A percentile compares a stretch with the other conserved stretches of the same genome.
Conservation (phyloP, 2,888 invertebrate genomes). For the Tholera decimalis region DNA sequence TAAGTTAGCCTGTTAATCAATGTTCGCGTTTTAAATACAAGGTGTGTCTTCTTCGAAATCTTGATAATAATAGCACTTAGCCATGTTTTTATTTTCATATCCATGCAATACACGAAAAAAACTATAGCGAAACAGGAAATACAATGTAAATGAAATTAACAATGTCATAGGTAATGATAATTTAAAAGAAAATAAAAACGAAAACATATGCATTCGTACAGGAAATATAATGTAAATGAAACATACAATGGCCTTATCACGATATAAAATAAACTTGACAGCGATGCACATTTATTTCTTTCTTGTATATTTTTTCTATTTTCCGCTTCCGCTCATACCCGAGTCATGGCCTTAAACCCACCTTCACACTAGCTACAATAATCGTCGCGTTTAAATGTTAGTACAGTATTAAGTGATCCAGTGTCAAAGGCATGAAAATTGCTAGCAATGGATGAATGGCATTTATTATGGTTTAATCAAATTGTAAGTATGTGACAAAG, state of each 20-base stretch:
- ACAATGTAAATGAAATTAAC: conserved; percentile 6
- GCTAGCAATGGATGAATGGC: conserved; percentile 36
- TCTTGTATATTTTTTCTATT: background rate
- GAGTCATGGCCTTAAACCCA: conserved; percentile 19
- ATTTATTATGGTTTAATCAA: conserved; percentile 47
- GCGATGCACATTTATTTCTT: background rate
- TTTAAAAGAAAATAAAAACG: too few relatives aligned
- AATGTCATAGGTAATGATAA: too few relatives aligned
- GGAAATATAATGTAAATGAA: conserved; percentile 8
- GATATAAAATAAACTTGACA: background rate
- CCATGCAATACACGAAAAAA: background rate
- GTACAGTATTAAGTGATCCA: conserved; percentile 53
- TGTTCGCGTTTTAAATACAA: conserved; percentile 1
- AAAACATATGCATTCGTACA: too few relatives aligned
- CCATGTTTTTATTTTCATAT: background rate
- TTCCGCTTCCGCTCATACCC: conserved; percentile 13
- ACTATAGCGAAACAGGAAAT: background rate
- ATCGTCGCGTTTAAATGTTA: conserved; percentile 43
- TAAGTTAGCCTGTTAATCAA: background rate
- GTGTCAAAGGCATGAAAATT: conserved; percentile 50
- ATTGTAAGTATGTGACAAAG: conserved; percentile 51
- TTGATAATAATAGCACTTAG: background rate
- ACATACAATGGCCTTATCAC: background rate
- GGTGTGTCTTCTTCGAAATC: conserved; percentile 2
- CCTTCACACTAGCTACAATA: conserved; percentile 46